Base-by-base conservation (phyloP, 2,113 vertebrate genomes). In the Chionis minor region DNA sequence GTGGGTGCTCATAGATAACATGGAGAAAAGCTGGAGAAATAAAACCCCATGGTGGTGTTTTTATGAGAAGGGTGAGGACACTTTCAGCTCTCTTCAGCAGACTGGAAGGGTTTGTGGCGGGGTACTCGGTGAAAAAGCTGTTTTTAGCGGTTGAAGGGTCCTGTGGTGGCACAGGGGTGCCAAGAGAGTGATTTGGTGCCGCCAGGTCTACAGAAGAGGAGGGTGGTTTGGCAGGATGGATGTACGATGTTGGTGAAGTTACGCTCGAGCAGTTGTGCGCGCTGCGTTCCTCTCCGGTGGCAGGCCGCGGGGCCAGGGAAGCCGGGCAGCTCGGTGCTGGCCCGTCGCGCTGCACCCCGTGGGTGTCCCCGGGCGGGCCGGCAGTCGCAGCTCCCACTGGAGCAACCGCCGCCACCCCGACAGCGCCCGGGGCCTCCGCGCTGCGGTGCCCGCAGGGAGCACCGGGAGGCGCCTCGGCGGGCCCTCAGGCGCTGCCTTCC, bases 201-300 rank as follows among this genome's bases (percentile, higher is more conserved):
- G 7, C 19, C 2, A 4, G 14, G 14, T 24, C 42, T 66, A 19
- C 12, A 12, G 23, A 23, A 47, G 65, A 9, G 58, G 61, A 19
- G 35, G n/a, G 44, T 2, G 26, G 4, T 45, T 65, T 17, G 55
- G 49, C 49, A 4, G 2, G 35, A 3, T 5, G 51, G 17, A 9
- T 28, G 40, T 0, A 6, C 21, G n/a, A 15, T 4, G 42, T 19
- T 6, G 86, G 33, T 13, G 49, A 6, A 22, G 11, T 7, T 13
- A 2, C 1, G 26, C 58, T 8, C 6, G 5, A 22, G 62, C 81
- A 12, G 81, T 18, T 9, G 12, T 0, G 32, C 2, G 6, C 2
- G 47, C 9, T 7, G 63, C 5, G 5, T 12, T 49, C 66, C 5
- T 12, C 24, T 26, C 10, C 22, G 27, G 9, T 1, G 6, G 47